Base-by-base conservation (phyloP, 2,888 invertebrate species). In the Dryadula phaetusa region DNA sequence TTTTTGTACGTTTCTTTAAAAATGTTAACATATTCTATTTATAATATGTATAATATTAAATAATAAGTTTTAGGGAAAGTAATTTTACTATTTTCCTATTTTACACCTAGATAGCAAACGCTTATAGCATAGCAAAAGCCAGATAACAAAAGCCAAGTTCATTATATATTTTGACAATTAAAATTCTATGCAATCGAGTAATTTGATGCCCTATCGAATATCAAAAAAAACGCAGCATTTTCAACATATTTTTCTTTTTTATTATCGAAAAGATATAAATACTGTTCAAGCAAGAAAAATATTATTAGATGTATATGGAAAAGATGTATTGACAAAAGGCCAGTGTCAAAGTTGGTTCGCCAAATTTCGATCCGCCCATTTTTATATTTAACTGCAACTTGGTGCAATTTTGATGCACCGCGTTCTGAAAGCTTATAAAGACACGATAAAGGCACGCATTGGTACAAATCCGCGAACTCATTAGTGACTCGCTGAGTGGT, bases 311-410 rank as follows among this genome's bases (percentile, higher is more conserved):
- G 34, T 34, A 10, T 34, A 34, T 34, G 5, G 32, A 47, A 8
- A 54, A 16, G 20, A 18, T 28, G 14, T 25, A 22, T 34, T 56
- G 32, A n/a, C 12, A 16, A 14, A 47, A 65, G 70, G 71, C 63
- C 72, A 71, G 70, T 72, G 74, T 66, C 40, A 72, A 6, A 34
- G 10, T 10, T 34, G 70, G 73, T 76, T 75, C 64, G 67, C 68
- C 60, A 74, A 73, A 76, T 76, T 75, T 72, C 72, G 73, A 66
- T 71, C 71, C 28, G 70, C 70, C 52, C 70, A 71, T 74, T 73
- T 75, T 74, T 66, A 71, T 72, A 49, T 73, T 37, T 71, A 72
- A 72, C n/a, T n/a, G n/a, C n/a, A n/a, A n/a, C n/a, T n/a, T n/a
- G n/a, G n/a, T n/a, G n/a, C n/a, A n/a, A n/a, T n/a, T n/a, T n/a